Conservation (phyloP, 2,797 vertebrate genomes). For the Clarias fuscus region DNA sequence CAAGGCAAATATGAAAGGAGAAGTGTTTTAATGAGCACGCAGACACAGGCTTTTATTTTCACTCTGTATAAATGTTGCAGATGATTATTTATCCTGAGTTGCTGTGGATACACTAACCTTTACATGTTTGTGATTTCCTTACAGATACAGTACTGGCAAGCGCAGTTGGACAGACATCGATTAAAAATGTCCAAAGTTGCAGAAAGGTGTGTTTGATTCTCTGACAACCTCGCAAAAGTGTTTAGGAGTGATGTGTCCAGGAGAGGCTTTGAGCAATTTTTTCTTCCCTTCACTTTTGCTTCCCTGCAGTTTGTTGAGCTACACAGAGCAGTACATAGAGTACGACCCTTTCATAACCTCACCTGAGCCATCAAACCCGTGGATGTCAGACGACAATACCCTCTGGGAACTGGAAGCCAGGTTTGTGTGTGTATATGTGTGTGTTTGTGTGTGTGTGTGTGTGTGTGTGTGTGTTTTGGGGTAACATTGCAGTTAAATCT, state of each 20-base stretch:
- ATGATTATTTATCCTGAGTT: background rate
- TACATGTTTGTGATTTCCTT: slow-evolving; percentile 51
- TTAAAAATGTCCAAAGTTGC: slow-evolving; percentile 92
- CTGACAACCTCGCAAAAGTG: background rate
- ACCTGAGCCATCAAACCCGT: slow-evolving; percentile 83
- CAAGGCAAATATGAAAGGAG: background rate
- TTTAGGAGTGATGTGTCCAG: background rate
- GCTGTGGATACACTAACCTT: background rate
- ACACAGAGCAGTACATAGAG: slow-evolving; percentile 84
- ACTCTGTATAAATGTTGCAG: background rate
- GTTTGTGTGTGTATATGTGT: slow-evolving; percentile 57
- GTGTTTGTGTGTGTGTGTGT: background rate
- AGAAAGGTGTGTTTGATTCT: slow-evolving; percentile 76
- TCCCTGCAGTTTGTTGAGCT: slow-evolving; percentile 76
- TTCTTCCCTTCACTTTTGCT: background rate
- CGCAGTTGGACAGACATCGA: slow-evolving; percentile 83
- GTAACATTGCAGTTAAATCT: background rate
- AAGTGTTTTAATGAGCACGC: slow-evolving; percentile 4
- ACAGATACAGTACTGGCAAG: slow-evolving; percentile 85
- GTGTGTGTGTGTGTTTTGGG: background rate
- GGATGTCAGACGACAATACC: slow-evolving; percentile 83
- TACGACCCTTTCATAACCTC: slow-evolving; percentile 82
- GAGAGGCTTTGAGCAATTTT: background rate
- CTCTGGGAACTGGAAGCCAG: slow-evolving; percentile 85
- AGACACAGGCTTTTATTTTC: background rate